Base-by-base conservation (phyloP, 1,140 invertebrate genomes). In the Linepithema humile region DNA sequence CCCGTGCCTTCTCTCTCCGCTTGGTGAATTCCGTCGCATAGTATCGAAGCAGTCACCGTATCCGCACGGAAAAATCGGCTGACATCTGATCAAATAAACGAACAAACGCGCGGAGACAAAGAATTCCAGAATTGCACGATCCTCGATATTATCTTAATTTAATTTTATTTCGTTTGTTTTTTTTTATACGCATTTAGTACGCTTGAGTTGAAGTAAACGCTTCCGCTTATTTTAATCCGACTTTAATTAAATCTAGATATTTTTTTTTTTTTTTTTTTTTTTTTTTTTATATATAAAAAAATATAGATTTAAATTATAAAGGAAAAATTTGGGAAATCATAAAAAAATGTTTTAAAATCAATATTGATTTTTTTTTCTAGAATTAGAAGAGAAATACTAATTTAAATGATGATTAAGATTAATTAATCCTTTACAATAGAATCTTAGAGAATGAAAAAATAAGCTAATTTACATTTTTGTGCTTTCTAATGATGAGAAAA, bases 121-220 rank as follows among this genome's bases (percentile, higher is more conserved):
- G 5, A 23, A 35, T 57, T 60, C 17, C 55, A 32, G 0, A 5
- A 0, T 60, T 60, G 5, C 35, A 20, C 12, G 43, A 50, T 3
- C 10, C 26, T n/a, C 10, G 26, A 12, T 23, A 38, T 72, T 3
- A 55, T 55, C 69, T 72, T 72, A 72, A 72, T 72, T 72, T 72
- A 26, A 55, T 12, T 20, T 23, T 32, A 15, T 3, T 73, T 3
- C 38, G 69, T 73, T 73, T 35, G 0, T 6, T 26, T 73, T 12
- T 1, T 3, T 43, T 38, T 5, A 3, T 35, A 10, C 12, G 5
- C 2, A 67, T 1, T 26, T 3, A 29, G 1, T 45, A 29, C 17
- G 15, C 5, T n/a, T 5, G 2, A n/a, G 7, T 32, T 0, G 3
- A 69, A 69, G 10, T 50, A 29, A 45, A 50, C 15, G 3, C 29